These are phyloP conservation scores for Xestia ashworthii DNA, from an alignment of 2,888 invertebrate species.

Conservation along the genomic window DNA sequence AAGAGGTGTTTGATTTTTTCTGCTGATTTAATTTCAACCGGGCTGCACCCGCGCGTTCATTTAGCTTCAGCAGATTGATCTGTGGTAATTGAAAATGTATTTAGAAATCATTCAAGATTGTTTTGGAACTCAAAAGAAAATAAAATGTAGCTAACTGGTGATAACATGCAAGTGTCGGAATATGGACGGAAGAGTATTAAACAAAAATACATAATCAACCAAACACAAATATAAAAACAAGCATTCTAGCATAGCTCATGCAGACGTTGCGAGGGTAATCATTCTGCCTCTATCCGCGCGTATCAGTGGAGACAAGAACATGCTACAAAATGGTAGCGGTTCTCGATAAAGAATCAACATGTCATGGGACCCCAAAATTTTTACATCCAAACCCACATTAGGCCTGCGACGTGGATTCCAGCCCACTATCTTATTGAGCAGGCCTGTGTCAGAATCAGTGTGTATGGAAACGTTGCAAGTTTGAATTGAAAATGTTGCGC, in stretches of 20 bases:
- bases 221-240: conserved; percentile 10
- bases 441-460: background rate
- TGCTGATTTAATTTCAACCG: conserved; percentile 37
- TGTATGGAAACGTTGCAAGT: background rate
- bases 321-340: background rate
- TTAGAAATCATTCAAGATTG: conserved; percentile 7
- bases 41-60: conserved; percentile 46
- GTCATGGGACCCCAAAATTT: background rate
- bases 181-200: background rate
- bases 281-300: background rate
- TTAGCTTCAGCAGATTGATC: conserved; percentile 49
- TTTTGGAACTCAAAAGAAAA: background rate
- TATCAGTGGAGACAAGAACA: background rate
- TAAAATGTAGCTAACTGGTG: background rate
- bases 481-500: background rate
- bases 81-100: conserved; percentile 22
- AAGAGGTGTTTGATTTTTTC: conserved; percentile 20
- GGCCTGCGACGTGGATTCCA: background rate
- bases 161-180: background rate
- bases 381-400: background rate
- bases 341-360: background rate
- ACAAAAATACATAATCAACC: background rate
- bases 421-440: background rate
- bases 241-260: background rate
- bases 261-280: background rate